These are phyloP conservation scores for Drosophila cracens DNA, from an alignment of 2,888 invertebrate genomes.

Conservation along the genomic window DNA sequence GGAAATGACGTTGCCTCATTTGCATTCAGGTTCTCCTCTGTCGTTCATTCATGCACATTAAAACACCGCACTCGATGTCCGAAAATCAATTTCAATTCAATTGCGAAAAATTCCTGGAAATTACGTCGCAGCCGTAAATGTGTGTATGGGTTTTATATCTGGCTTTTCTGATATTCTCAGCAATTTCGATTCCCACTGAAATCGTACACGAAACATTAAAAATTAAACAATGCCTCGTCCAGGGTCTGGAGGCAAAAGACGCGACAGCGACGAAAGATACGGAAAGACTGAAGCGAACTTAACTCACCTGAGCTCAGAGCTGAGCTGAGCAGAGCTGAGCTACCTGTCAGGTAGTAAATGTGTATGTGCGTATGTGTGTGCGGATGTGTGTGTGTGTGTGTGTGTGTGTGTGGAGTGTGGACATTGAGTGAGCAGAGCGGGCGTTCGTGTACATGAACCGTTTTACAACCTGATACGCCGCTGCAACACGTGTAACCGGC, in stretches of 20 bases:
- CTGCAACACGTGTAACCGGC: constrained; percentile 69
- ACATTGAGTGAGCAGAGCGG: constrained; percentile 40
- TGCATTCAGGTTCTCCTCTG: constrained; percentile 49
- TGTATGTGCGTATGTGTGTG: neutral
- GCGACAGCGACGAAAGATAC: constrained; percentile 72
- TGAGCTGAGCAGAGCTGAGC: constrained; percentile 12
- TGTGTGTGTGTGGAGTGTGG: constrained; percentile 5
- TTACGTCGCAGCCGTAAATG: constrained; percentile 50
- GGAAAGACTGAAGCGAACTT: constrained; percentile 60
- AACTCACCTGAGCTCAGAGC: constrained; percentile 28
- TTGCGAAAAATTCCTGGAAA: constrained; percentile 73
- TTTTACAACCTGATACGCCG: constrained; percentile 32
- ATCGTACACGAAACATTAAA: constrained; percentile 41
- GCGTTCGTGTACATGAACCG: constrained; percentile 50
- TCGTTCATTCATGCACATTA: constrained; percentile 33
- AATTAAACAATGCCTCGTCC: constrained; percentile 42
- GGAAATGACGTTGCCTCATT: constrained; percentile 51
- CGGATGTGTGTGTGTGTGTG: constrained; percentile 1
- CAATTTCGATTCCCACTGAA: constrained; percentile 51
- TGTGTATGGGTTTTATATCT: constrained; percentile 11
- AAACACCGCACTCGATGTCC: constrained; percentile 39
- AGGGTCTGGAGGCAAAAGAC: constrained; percentile 33
- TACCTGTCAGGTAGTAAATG: constrained; percentile 46
- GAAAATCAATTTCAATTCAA: constrained; percentile 77
- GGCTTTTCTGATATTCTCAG: constrained; percentile 50